Conservation (phyloP, 2,888 invertebrate genomes). For the Colletes collaris region DNA sequence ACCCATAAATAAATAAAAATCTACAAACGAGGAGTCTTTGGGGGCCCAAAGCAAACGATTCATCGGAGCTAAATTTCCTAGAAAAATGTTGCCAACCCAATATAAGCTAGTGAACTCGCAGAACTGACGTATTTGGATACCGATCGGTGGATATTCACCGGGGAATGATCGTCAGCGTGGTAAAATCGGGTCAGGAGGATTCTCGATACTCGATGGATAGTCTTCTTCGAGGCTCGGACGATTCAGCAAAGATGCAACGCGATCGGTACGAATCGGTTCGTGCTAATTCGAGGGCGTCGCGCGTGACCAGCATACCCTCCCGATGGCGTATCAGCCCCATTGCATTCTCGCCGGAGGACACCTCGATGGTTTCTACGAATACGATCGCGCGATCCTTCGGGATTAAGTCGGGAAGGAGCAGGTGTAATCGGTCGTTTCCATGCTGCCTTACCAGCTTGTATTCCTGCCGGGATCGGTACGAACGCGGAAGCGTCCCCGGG, state of each 20-base stretch:
- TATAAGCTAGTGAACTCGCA: too few species aligned
- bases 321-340: not conserved
- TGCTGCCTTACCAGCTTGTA: constrained; percentile 56
- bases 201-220: constrained; percentile 6
- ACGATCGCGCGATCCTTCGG: constrained; percentile 55
- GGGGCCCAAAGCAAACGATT: too few species aligned
- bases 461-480: constrained; percentile 47
- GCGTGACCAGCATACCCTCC: constrained; percentile 65
- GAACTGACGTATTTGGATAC: too few species aligned
- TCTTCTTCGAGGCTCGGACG: not conserved
- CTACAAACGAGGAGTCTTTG: too few species aligned
- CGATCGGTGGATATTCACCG: too few species aligned
- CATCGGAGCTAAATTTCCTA: too few species aligned
- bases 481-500: constrained; percentile 57
- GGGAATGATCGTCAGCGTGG: constrained; percentile 2
- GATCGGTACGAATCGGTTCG: constrained; percentile 50
- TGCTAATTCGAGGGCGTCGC: constrained; percentile 57
- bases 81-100: too few species aligned
- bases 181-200: too few species aligned
- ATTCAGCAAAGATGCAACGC: constrained; percentile 37
- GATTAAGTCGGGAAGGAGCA: constrained; percentile 57
- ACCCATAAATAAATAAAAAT: too few species aligned
- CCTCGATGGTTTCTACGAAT: constrained; percentile 54
- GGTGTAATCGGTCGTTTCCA: constrained; percentile 64
- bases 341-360: constrained; percentile 44